These are phyloP conservation scores for Rhinophrynus dorsalis DNA, from an alignment of 2,797 vertebrate species.

Conservation along the genomic window DNA sequence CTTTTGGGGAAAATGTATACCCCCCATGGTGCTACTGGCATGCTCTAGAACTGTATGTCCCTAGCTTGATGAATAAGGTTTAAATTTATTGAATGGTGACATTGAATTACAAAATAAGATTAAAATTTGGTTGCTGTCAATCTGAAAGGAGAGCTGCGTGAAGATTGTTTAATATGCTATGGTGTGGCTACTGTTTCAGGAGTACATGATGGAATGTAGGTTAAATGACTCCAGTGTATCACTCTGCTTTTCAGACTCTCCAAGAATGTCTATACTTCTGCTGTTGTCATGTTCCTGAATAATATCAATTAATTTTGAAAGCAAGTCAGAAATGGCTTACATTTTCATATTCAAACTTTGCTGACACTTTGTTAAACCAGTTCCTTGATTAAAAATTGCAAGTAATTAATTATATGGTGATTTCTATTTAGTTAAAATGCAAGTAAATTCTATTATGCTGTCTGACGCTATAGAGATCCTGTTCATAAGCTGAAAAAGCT, in stretches of 20 bases:
- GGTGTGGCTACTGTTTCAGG: slow-evolving; percentile 27
- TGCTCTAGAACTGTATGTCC: no score
- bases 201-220: slow-evolving; percentile 41
- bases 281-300: background rate
- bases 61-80: no score
- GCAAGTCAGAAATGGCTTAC: background rate
- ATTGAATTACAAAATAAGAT: background rate
- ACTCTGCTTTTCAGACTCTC: slow-evolving; percentile 13
- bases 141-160: slow-evolving; percentile 22
- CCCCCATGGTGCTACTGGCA: no score
- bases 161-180: slow-evolving; percentile 34
- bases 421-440: background rate
- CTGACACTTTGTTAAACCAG: no score
- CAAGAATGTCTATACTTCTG: slow-evolving; percentile 11
- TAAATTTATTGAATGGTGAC: no score
- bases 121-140: background rate
- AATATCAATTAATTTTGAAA: slow-evolving; percentile 10
- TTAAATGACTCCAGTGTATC: slow-evolving; percentile 23
- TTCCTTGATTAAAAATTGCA: no score
- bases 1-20: no score
- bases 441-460: slow-evolving; percentile 6
- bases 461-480: slow-evolving; percentile 35
- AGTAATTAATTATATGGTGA: background rate
- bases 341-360: background rate
- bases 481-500: slow-evolving; percentile 42